A percentile compares a stretch with the other conserved stretches of the same genome.
Conservation (phyloP, 1,140 invertebrate species). For the Euglossa dilemma region DNA sequence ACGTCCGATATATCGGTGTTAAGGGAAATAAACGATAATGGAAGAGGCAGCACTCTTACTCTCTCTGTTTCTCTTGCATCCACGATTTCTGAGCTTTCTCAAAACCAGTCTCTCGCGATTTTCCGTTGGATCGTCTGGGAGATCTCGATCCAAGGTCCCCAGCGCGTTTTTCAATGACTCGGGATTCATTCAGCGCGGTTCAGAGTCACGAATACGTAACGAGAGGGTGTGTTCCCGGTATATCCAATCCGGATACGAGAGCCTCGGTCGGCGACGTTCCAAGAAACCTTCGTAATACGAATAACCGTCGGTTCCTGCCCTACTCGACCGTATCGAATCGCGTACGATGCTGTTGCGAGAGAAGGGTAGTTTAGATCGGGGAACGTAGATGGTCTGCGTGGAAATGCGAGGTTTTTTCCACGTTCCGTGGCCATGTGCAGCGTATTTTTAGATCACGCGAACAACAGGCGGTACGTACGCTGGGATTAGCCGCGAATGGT, state of each 20-base stretch:
- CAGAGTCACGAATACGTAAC: background rate
- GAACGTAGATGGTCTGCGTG: background rate
- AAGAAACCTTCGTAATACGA: background rate
- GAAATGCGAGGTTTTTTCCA: background rate
- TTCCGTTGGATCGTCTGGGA: no score
- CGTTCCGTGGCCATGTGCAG: background rate
- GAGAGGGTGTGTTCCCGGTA: no score
- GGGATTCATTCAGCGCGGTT: background rate
- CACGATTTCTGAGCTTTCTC: no score
- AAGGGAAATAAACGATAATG: conserved; percentile 30
- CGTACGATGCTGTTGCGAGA: background rate
- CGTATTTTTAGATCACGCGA: conserved; percentile 14
- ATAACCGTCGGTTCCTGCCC: background rate
- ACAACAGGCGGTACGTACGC: background rate
- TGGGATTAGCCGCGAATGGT: background rate
- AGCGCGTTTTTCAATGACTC: background rate
- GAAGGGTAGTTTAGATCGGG: background rate
- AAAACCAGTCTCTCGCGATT: no score
- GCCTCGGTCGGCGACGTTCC: background rate
- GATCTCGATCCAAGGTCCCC: background rate
- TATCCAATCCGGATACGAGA: no score
- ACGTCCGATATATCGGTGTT: background rate
- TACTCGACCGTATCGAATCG: background rate
- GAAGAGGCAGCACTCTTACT: background rate
- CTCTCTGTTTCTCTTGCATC: conserved; percentile 1